Evolutionary conservation across 1,140 invertebrate genomes (phyloP).

Genomic region (Drosophila seguyi): DNA sequence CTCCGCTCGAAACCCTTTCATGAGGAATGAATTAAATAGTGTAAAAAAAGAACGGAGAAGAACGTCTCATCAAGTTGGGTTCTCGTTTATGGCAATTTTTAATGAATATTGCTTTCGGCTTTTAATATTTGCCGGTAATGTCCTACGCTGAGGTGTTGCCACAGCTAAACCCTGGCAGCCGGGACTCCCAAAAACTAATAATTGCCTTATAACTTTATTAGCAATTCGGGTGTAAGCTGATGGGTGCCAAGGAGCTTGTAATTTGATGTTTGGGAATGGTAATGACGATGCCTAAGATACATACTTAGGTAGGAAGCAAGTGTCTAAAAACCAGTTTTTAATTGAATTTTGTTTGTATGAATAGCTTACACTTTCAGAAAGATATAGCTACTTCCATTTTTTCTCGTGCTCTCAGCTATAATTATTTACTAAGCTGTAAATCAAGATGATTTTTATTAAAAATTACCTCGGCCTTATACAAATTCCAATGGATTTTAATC

Average conservation of each 20-base stretch:
- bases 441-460: not conserved
- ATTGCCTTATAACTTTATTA: constrained; percentile 27
- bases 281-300: no score
- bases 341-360: not conserved
- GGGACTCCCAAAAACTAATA: constrained; percentile 18
- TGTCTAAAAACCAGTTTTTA: not conserved
- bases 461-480: not conserved
- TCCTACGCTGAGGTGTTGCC: constrained; percentile 10
- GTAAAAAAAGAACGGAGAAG: constrained; percentile 19
- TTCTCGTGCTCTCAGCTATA: not conserved
- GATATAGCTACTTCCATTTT: not conserved
- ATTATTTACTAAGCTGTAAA: not conserved
- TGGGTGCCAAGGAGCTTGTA: not conserved
- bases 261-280: constrained; percentile 14
- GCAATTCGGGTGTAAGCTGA: not conserved
- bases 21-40: constrained; percentile 63
- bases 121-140: constrained; percentile 65
- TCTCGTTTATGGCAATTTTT: constrained; percentile 69
- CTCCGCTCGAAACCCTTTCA: constrained; percentile 45
- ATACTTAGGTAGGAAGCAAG: not conserved
- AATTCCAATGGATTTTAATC: not conserved
- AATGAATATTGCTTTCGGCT: constrained; percentile 79
- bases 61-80: constrained; percentile 45
- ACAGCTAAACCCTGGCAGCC: not conserved
- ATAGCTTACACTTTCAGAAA: no score